Percentiles rank a stretch among this genome's conserved stretches.
Conservation (phyloP, 2,113 vertebrate genomes). For the Calyptommatus sinebrachiatus region DNA sequence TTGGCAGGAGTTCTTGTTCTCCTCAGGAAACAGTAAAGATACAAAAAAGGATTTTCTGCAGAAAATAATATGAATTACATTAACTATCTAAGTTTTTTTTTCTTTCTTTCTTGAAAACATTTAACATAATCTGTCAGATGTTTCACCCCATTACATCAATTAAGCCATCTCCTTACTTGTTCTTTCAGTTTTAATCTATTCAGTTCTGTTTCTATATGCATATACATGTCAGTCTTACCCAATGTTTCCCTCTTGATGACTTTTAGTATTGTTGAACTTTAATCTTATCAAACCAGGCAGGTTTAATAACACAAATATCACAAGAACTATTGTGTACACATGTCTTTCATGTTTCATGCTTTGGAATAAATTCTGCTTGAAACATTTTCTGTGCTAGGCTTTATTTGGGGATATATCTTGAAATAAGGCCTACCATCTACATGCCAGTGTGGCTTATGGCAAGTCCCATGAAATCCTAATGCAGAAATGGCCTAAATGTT, state of each 20-base stretch:
- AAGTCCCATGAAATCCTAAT: too few species aligned
- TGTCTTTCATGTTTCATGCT: not conserved
- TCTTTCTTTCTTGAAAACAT: not conserved
- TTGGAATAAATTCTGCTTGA: too few species aligned
- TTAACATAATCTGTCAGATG: constrained; percentile 9
- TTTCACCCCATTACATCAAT: constrained; percentile 12
- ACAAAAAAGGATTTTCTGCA: not conserved
- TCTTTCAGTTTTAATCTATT: constrained; percentile 12
- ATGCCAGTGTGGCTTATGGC: too few species aligned
- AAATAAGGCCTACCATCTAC: too few species aligned
- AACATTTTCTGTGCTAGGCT: too few species aligned
- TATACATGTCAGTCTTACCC: not conserved
- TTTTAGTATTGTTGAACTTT: not conserved
- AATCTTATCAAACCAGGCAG: not conserved
- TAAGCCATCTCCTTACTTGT: constrained; percentile 6
- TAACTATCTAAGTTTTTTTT: not conserved
- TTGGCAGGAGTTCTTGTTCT: not conserved
- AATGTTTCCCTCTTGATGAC: not conserved
- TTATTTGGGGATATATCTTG: too few species aligned
- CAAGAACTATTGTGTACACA: not conserved
- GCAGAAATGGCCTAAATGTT: too few species aligned
- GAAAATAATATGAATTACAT: constrained; percentile 7
- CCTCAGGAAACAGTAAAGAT: not conserved
- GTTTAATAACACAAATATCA: not conserved
- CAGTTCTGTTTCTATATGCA: not conserved